Base-by-base conservation (phyloP, 2,113 vertebrate species). In the Myotis lucifugus region DNA sequence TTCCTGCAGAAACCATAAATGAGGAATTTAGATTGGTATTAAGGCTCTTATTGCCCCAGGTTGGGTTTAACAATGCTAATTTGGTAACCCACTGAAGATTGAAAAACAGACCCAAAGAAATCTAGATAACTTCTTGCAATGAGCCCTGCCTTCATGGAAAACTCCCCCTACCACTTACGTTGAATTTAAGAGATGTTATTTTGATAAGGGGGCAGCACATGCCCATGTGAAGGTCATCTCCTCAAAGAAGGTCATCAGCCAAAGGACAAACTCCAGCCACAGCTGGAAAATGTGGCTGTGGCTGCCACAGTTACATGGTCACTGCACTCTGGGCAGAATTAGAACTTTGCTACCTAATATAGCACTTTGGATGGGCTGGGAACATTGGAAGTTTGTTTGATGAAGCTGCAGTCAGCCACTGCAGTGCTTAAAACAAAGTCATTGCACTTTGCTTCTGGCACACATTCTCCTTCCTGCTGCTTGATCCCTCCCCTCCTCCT, bases 61-160 rank as follows among this genome's bases (percentile, higher is more conserved):
- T 56, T 64, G 14, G 34, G 52, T 56, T 82, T 86, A 72, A 72
- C 17, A 86, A 19, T 64, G 34, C 61, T 90, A 70, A 82, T 86
- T 50, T 86, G 17, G 29, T 82, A 76, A 82, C 29, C 18, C 25
- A 27, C 52, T 56, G 37, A 92, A 92, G 59, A 61, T 8, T 67
- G 52, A 84, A 70, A 90, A 64, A 46, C 48, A 81, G n/a, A 87
- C 52, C 8, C 52, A 54, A 83, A 92, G 74, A 85, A 96, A 90
- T 76, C 37, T 46, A 86, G 40, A 64, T 85, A 76, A 86, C 3
- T 54, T 93, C 42, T 86, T 83, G 61, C 29, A 77, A 29, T 87
- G 46, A 50, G 37, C 69, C 50, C 52, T 90, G 37, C 40, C 82
- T 87, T 66, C 34, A 40, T 77, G 70, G 52, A 93, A 66, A 72